Base-by-base conservation (phyloP, 2,797 vertebrate species). In the Petrocephalus sullivani region DNA sequence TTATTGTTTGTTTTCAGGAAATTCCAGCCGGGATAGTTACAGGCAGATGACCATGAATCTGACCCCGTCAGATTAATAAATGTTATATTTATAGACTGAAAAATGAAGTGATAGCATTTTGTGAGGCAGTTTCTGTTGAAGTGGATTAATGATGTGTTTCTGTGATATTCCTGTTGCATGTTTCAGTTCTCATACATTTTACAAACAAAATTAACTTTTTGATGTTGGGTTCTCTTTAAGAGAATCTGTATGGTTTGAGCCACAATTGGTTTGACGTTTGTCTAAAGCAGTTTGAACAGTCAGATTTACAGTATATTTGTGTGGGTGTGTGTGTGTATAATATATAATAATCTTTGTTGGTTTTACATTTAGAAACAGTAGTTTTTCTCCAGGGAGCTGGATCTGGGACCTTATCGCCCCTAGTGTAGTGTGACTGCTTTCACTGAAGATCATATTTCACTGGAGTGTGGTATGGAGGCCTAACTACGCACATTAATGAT, bases 401-500 rank as follows among this genome's bases (percentile, higher is more conserved):
- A 49, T 12, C 41, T 81, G 75, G 37, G 71, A 46, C 19, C 14
- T 37, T 16, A 3, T 21, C 28, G 12, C 4, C 64, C 61, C 61
- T 1, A 33, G 23, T 67, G 28, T 67, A 28, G 61, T 12, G 33
- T 37, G 33, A 71, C 64, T 0, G 0, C 64, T 71, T 71, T 71
- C 64, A 71, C 64, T 33, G 12, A 78, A 78, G 71, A 37, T 78
- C 19, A 1, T 71, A 71, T 71, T 71, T 71, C 64, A 71, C 28
- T 0, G 12, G 64, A 71, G 33, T 71, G 28, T 16, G 37, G 14
- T 78, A 19, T 78, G 41, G 33, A 19, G 46, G 88, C 91, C 89
- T 91, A 88, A 90, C 90, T 91, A 93, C 91, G 92, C 90, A 93
- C 92, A 90, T 94, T 93, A 75, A 91, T 89, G 87, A 28, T 89